A percentile compares a stretch with the other conserved stretches of the same genome.
Conservation (phyloP, 2,888 invertebrate species). For the Trachelus iudaicus region DNA sequence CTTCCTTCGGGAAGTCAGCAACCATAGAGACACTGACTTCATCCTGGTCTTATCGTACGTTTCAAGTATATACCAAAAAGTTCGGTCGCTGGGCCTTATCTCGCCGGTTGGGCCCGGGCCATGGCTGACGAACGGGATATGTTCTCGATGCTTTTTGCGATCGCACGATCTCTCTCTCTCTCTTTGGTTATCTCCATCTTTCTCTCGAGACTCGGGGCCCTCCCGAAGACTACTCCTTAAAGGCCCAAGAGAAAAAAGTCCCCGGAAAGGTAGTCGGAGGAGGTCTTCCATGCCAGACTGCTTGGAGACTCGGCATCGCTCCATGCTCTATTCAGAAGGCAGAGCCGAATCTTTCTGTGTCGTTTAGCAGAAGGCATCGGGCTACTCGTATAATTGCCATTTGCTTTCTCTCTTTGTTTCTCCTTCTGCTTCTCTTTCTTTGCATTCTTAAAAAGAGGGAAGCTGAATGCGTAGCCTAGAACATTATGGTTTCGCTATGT, state of each 20-base stretch:
- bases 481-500: slow-evolving; percentile 12
- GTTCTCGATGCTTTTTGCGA: neutral
- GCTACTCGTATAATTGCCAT: slow-evolving; percentile 1
- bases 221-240: slow-evolving; percentile 27
- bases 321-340: neutral
- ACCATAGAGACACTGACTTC: neutral
- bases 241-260: slow-evolving; percentile 8
- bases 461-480: neutral
- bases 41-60: neutral
- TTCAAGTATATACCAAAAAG: neutral
- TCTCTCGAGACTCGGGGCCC: slow-evolving; percentile 11
- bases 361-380: neutral
- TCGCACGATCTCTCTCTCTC: slow-evolving; percentile 4
- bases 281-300: slow-evolving; percentile 19
- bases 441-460: slow-evolving; percentile 3
- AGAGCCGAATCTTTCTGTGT: neutral
- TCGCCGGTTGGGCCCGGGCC: neutral
- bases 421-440: slow-evolving; percentile 8
- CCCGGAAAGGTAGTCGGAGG: neutral
- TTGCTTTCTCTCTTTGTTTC: slow-evolving; percentile 2
- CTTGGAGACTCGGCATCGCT: neutral
- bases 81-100: neutral
- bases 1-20: slow-evolving; percentile 18
- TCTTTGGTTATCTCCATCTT: slow-evolving; percentile 12
- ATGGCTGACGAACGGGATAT: neutral